Percentiles rank a stretch among this genome's conserved stretches.
phyloP scores from a whole-genome alignment of 2,797 vertebrate species.

The Taenioides sp. region DNA sequence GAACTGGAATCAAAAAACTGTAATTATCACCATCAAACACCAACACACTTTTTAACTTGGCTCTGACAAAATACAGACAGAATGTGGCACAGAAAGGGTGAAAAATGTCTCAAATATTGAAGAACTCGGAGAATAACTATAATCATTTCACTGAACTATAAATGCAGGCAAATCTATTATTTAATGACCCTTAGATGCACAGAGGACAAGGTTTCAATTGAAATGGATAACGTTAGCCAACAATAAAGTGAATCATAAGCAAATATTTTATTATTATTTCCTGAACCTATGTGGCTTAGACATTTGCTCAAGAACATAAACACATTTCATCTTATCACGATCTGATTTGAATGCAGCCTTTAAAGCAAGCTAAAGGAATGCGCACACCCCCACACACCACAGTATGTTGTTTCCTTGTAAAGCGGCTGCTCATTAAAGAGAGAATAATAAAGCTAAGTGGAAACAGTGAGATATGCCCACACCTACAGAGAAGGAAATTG shows the following conservation, averaged over 20 bases:
- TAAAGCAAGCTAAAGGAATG: constrained; percentile 15
- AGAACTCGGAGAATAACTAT: neutral
- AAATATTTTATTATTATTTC: neutral
- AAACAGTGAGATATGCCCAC: constrained; percentile 33
- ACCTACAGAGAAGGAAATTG: constrained; percentile 63
- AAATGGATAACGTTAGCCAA: neutral
- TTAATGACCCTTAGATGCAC: neutral
- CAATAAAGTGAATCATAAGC: neutral
- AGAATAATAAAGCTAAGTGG: constrained; percentile 42
- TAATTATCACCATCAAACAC: constrained; percentile 34
- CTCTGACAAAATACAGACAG: neutral
- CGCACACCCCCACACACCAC: constrained; percentile 5
- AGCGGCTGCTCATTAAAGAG: constrained; percentile 57
- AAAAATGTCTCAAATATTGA: neutral
- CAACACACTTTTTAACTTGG: constrained; percentile 27
- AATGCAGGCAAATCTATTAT: neutral
- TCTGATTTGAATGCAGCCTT: constrained; percentile 37
- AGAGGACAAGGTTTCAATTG: neutral
- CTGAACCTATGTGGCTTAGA: neutral
- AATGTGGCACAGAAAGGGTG: neutral
- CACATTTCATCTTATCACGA: constrained; percentile 36
- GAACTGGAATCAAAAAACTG: constrained; percentile 47
- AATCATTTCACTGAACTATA: neutral
- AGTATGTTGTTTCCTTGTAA: constrained; percentile 13
- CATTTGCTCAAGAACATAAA: neutral